Base-by-base conservation (phyloP, 2,888 invertebrate species). In the Cyclophora punctaria region DNA sequence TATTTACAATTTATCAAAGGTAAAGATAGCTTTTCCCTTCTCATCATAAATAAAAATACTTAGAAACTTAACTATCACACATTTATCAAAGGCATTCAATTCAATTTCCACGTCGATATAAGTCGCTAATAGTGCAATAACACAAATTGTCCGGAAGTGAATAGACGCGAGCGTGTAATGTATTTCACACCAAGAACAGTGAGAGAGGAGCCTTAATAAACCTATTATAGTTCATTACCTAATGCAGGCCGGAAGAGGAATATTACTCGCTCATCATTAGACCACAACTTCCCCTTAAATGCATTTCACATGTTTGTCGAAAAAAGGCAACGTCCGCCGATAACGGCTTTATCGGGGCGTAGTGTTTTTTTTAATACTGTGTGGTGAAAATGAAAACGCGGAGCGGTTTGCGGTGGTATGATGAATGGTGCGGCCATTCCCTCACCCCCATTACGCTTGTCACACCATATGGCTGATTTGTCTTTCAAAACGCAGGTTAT, bases 161-260 rank as follows among this genome's bases (percentile, higher is more conserved):
- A 62, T 69, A 60, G 64, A 67, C 66, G 60, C 67, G 64, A 63
- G 64, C 69, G 69, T 72, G 63, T 75, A 78, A 79, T 76, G 75
- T 70, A 71, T 76, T 83, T 83, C 77, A 83, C 85, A 79, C 85
- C 64, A 68, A 69, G 63, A 71, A 73, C 67, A 60, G 68, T 73
- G 62, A 62, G 57, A 67, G 64, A 68, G 68, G 63, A 71, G 67
- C 72, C 73, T 75, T 80, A 83, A 85, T 84, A 83, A 84, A 85
- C 80, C 80, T 79, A 87, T 87, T 86, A 79, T 69, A 71, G 74
- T 75, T 81, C 83, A 85, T 86, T 85, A 84, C 79, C 80, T 81
- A 86, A 86, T 80, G 75, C 78, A 69, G 63, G 63, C 80, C 84
- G 87, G 87, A 88, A 86, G 74, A 70, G 59, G 66, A 67, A 71